Evolutionary conservation across 2,797 vertebrate genomes (phyloP), one percentile per base, ranked within the genome.

Genomic region (Acanthurus lineatus): DNA sequence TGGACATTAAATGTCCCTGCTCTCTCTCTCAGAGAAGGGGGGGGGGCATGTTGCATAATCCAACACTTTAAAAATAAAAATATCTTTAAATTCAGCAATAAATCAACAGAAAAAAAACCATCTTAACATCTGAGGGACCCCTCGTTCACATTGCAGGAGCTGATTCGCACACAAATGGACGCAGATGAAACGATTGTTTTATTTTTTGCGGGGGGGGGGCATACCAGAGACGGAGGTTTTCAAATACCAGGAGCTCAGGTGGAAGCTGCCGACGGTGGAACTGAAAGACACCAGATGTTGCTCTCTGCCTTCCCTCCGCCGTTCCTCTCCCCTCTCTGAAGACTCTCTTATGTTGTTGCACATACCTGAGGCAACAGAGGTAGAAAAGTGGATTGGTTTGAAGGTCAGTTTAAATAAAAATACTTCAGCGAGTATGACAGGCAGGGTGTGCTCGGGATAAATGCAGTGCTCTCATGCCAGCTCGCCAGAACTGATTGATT

Each of bases 341-440:
- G 79, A 78, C 86, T 86, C 77, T 78, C 79, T 45, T 54, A 81
- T 86, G 78, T 86, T 88, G 79, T 82, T 90, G 85, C 87, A 87
- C 82, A 84, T 91, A 92, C 90, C 86, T 85, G 84, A 90, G 85
- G 86, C 79, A 32, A 88, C 92, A 85, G 78, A 87, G 66, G 73
- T 71, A 82, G 82, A 91, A 89, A 89, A 88, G 90, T 88, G 85
- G 83, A 91, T 90, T 86, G 90, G 89, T 94, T 91, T 94, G 94
- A 95, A 94, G 94, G 93, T 94, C 94, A 93, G 93, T 91, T 93
- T 90, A 91, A 93, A 93, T 94, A 93, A 93, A 94, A 95, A 92
- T 92, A 93, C 92, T 92, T 92, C 87, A 91, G 88, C 74, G 75
- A 91, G 87, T 93, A 92, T 93, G 91, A 93, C 93, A 94, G 92